phyloP scores from a whole-genome alignment of 2,113 vertebrate species.

The Danionella cerebrum region DNA sequence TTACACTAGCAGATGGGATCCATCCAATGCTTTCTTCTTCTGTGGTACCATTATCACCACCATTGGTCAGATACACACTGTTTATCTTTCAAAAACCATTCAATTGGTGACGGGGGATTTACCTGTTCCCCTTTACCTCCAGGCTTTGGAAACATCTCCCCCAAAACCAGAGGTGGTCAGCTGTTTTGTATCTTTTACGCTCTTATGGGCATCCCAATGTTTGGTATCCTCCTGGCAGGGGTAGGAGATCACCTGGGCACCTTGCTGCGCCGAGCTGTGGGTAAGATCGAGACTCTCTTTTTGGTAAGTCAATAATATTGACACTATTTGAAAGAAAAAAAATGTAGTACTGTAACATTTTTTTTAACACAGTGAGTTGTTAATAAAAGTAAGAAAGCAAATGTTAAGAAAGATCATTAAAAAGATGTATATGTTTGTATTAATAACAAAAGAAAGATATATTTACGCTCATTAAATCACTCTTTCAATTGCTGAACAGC shows the following conservation, averaged over 20 bases:
- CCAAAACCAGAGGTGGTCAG: slow-evolving; percentile 70
- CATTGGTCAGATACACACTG: slow-evolving; percentile 63
- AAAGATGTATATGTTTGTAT: too few species aligned
- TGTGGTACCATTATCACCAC: slow-evolving; percentile 89
- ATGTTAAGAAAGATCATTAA: too few species aligned
- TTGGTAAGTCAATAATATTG: slow-evolving; percentile 60
- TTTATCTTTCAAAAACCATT: not conserved
- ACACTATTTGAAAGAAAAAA: too few species aligned
- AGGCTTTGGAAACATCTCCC: slow-evolving; percentile 84
- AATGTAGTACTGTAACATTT: too few species aligned
- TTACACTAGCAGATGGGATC: slow-evolving; percentile 72
- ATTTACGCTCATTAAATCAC: too few species aligned
- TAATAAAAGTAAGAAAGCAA: too few species aligned
- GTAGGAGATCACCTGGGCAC: slow-evolving; percentile 84
- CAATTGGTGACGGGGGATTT: not conserved
- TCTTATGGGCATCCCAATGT: slow-evolving; percentile 84
- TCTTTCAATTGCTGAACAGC: slow-evolving; percentile 43
- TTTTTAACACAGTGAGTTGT: not conserved
- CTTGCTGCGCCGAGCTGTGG: slow-evolving; percentile 73
- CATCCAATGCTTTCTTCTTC: slow-evolving; percentile 81
- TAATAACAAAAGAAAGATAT: too few species aligned
- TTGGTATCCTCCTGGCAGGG: slow-evolving; percentile 82
- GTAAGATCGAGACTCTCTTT: slow-evolving; percentile 79
- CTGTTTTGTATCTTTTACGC: slow-evolving; percentile 86
- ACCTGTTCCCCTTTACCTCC: not conserved